Percentiles rank a stretch among this genome's conserved stretches.
Conservation (phyloP, 1,140 invertebrate genomes). For the Cataglyphis hispanica region DNA sequence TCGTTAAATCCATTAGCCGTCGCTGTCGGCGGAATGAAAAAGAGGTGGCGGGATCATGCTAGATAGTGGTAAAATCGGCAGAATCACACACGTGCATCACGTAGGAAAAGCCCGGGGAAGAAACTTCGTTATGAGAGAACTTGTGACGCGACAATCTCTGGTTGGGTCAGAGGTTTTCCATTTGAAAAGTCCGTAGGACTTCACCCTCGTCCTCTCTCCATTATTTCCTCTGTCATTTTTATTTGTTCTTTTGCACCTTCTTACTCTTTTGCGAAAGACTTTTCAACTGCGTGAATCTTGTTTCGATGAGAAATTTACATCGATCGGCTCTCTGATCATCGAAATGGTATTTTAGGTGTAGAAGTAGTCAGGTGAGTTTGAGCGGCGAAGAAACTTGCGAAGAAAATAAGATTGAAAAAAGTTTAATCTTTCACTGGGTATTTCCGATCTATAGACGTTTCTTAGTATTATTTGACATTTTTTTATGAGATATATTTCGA, state of each 20-base stretch:
- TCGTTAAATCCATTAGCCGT: slow-evolving; percentile 74
- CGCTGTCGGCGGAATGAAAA: slow-evolving; percentile 8
- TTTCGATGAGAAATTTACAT: slow-evolving; percentile 68
- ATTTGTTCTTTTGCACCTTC: slow-evolving; percentile 19
- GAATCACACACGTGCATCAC: slow-evolving; percentile 73
- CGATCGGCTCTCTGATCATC: slow-evolving; percentile 48
- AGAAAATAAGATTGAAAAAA: slow-evolving; percentile 5
- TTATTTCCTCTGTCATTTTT: slow-evolving; percentile 30
- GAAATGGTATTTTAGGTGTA: slow-evolving; percentile 8
- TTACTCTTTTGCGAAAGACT: slow-evolving; percentile 41
- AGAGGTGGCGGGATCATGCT: slow-evolving; percentile 26
- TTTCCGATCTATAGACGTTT: slow-evolving; percentile 1
- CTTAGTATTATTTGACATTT: not conserved
- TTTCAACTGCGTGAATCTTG: slow-evolving; percentile 49
- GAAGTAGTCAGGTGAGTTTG: slow-evolving; percentile 17
- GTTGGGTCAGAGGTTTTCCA: slow-evolving; percentile 47
- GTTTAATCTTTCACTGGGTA: not conserved
- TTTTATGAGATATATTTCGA: not conserved
- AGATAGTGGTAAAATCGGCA: slow-evolving; percentile 32
- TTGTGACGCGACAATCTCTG: slow-evolving; percentile 63
- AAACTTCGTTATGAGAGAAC: slow-evolving; percentile 75
- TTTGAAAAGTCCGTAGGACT: slow-evolving; percentile 63
- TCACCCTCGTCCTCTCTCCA: slow-evolving; percentile 2
- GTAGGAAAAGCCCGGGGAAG: slow-evolving; percentile 57
- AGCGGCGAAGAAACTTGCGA: not conserved